A percentile compares a stretch with the other conserved stretches of the same genome.
These are phyloP conservation scores for Nothura maculosa DNA, from an alignment of 2,797 vertebrate genomes.

Conservation along the genomic window DNA sequence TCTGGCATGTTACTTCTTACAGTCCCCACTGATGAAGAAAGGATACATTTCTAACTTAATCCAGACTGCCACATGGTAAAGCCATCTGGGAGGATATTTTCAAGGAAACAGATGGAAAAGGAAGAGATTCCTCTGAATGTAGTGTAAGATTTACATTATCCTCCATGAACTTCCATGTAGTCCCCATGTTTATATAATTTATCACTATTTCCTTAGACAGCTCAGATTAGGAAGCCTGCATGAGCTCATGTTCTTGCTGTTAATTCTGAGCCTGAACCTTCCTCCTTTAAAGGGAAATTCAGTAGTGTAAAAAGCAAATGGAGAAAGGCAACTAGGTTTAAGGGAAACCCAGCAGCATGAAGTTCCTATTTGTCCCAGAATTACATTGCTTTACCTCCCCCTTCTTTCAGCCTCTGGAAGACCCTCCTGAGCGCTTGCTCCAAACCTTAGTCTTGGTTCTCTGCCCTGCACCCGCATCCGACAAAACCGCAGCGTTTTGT, in stretches of 20 bases:
- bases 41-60: constrained; percentile 77
- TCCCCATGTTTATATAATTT: constrained; percentile 83
- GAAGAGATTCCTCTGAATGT: constrained; percentile 81
- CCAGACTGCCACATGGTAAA: constrained; percentile 81
- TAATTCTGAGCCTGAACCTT: constrained; percentile 67
- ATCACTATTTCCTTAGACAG: constrained; percentile 82
- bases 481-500: neutral
- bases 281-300: constrained; percentile 74
- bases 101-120: constrained; percentile 85
- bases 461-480: neutral
- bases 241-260: constrained; percentile 74
- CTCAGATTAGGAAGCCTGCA: constrained; percentile 81
- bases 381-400: neutral
- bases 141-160: constrained; percentile 87
- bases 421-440: neutral
- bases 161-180: constrained; percentile 82
- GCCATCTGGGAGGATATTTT: constrained; percentile 83
- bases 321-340: neutral
- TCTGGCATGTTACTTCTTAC: constrained; percentile 27
- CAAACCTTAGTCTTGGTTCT: neutral
- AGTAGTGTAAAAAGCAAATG: constrained; percentile 49
- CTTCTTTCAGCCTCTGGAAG: neutral
- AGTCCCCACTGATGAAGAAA: constrained; percentile 60
- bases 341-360: neutral
- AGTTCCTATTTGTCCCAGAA: neutral